Conservation (phyloP, 2,888 invertebrate species). For the Autographa gamma region DNA sequence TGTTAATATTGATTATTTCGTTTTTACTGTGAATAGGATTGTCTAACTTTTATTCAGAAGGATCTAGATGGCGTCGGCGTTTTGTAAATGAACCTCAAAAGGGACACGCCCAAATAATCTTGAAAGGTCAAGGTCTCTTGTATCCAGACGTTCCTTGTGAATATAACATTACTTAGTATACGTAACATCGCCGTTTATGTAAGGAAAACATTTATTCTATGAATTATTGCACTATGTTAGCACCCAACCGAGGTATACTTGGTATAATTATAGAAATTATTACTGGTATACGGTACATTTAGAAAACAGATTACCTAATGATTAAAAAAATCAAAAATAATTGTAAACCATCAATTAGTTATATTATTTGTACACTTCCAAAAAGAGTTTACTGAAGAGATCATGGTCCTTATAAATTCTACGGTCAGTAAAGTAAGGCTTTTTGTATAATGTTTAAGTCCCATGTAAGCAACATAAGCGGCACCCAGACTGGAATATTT, state of each 20-base stretch:
- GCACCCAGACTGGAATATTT: too few species aligned
- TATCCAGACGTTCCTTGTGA: neutral
- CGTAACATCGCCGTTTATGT: neutral
- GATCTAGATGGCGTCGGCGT: constrained; percentile 1
- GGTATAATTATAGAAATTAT: neutral
- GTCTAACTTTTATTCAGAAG: neutral
- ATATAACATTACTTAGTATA: neutral
- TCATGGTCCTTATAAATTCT: too few species aligned
- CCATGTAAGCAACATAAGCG: too few species aligned
- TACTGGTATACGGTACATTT: too few species aligned
- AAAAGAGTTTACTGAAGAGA: too few species aligned
- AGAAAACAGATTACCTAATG: too few species aligned
- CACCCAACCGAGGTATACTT: too few species aligned
- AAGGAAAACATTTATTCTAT: neutral
- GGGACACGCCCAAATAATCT: neutral
- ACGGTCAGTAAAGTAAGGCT: too few species aligned
- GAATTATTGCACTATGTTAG: neutral
- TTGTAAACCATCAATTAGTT: too few species aligned
- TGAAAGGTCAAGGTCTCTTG: neutral
- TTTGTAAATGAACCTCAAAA: neutral
- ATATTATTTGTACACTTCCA: too few species aligned
- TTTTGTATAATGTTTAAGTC: too few species aligned
- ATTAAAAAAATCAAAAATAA: too few species aligned
- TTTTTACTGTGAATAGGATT: neutral
- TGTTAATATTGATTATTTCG: neutral